Conservation (phyloP, 2,113 vertebrate genomes). For the Silurus glanis region DNA sequence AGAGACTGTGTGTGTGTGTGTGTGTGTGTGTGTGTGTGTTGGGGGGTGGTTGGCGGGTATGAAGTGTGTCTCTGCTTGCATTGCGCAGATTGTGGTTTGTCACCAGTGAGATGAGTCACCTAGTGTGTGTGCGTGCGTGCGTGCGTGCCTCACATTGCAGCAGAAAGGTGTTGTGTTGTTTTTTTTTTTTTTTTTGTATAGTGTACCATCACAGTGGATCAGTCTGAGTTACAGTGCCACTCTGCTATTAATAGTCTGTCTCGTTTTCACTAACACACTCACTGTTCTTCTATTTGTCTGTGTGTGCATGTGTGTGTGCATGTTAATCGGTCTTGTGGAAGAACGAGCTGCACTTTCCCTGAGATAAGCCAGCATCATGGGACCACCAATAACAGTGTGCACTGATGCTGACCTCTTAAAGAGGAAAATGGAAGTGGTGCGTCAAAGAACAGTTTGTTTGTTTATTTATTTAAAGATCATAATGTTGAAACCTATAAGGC, state of each 20-base stretch:
- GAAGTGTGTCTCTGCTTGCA: background rate
- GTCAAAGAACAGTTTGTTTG: background rate
- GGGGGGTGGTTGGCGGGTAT: background rate
- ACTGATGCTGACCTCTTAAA: background rate
- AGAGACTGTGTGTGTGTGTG: background rate
- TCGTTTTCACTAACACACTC: background rate
- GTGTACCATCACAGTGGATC: background rate
- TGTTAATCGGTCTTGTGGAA: conserved; percentile 47
- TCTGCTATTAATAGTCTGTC: conserved; percentile 46
- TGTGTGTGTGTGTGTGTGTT: background rate
- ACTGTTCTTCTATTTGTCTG: background rate
- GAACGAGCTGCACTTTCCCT: conserved; percentile 47
- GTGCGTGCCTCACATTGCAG: background rate
- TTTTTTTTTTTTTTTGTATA: background rate
- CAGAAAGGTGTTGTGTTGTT: background rate
- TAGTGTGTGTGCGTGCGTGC: background rate
- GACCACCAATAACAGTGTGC: conserved; percentile 35
- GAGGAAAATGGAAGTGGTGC: background rate
- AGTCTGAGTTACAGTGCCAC: conserved; percentile 30
- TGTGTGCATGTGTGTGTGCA: background rate
- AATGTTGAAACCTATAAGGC: background rate
- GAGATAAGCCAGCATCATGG: conserved; percentile 41
- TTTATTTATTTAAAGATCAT: background rate
- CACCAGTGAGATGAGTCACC: background rate
- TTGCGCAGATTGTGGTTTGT: background rate